Percentiles rank a stretch among this genome's conserved stretches.
phyloP scores from a whole-genome alignment of 2,113 vertebrate genomes.

The Tauraco erythrolophus region DNA sequence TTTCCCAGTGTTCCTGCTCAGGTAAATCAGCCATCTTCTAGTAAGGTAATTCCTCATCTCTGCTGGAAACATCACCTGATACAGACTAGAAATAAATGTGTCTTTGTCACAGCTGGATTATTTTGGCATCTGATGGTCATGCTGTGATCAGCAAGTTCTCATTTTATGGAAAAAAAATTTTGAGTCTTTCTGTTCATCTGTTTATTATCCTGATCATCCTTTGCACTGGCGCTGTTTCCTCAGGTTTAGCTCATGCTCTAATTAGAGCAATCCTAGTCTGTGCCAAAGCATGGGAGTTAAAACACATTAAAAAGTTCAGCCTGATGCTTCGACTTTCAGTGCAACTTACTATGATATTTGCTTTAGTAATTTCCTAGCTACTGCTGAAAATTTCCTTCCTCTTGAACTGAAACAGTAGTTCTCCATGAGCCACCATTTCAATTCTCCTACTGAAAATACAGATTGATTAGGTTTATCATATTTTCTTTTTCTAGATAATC shows the following conservation, averaged over 20 bases:
- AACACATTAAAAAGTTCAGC: background rate
- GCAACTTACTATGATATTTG: background rate
- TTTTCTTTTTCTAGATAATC: background rate
- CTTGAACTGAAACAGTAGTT: background rate
- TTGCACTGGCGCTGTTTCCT: background rate
- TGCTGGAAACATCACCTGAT: slow-evolving; percentile 19
- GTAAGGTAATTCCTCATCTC: slow-evolving; percentile 15
- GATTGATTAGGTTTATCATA: background rate
- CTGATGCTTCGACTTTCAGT: background rate
- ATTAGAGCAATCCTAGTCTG: background rate
- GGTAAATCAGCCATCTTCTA: background rate
- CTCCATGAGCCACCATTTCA: background rate
- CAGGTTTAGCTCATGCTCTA: background rate
- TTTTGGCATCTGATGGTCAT: background rate
- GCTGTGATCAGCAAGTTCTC: slow-evolving; percentile 18
- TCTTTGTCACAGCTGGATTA: slow-evolving; percentile 43
- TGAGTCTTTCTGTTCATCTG: background rate
- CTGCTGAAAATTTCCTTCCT: background rate
- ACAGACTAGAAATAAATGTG: background rate
- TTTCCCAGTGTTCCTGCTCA: background rate
- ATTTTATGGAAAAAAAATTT: background rate
- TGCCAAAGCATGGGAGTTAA: background rate
- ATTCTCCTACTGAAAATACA: background rate
- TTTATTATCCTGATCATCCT: background rate
- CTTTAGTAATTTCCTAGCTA: background rate